Evolutionary conservation across 2,797 vertebrate species (phyloP).

Genomic region (Lacerta agilis): DNA sequence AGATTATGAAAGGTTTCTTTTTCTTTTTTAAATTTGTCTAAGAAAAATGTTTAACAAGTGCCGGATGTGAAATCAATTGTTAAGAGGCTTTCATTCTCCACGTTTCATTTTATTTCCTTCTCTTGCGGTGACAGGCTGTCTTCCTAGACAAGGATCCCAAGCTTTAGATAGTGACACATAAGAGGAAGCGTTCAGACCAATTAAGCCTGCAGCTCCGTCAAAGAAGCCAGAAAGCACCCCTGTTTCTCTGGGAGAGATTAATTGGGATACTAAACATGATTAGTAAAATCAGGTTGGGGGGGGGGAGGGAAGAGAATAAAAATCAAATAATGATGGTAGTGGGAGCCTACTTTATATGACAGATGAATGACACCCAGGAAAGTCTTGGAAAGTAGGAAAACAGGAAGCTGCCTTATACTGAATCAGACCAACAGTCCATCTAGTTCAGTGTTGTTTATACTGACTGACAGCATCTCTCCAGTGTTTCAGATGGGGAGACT

Average conservation of each 20-base stretch:
- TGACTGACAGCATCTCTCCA: too few species aligned
- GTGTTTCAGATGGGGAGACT: too few species aligned
- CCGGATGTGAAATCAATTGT: constrained; percentile 47
- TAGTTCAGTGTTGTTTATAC: background rate
- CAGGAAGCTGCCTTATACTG: background rate
- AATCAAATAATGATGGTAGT: background rate
- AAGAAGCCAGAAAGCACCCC: background rate
- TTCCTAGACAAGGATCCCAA: constrained; percentile 29
- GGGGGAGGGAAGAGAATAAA: background rate
- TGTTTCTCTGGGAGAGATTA: background rate
- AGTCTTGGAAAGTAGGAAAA: background rate
- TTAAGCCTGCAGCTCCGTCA: background rate
- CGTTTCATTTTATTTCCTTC: background rate
- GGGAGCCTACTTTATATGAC: background rate
- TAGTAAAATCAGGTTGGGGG: background rate
- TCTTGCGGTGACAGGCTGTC: background rate
- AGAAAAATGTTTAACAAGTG: constrained; percentile 52
- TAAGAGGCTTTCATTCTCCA: constrained; percentile 23
- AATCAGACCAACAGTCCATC: background rate
- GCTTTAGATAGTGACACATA: constrained; percentile 28
- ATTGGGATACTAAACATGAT: constrained; percentile 58
- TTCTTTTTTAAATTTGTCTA: constrained; percentile 39
- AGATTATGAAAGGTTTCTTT: constrained; percentile 37
- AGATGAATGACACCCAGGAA: background rate
- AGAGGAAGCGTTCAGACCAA: constrained; percentile 16